Base-by-base conservation (phyloP, 2,797 vertebrate species). In the Podarcis lilfordi region DNA sequence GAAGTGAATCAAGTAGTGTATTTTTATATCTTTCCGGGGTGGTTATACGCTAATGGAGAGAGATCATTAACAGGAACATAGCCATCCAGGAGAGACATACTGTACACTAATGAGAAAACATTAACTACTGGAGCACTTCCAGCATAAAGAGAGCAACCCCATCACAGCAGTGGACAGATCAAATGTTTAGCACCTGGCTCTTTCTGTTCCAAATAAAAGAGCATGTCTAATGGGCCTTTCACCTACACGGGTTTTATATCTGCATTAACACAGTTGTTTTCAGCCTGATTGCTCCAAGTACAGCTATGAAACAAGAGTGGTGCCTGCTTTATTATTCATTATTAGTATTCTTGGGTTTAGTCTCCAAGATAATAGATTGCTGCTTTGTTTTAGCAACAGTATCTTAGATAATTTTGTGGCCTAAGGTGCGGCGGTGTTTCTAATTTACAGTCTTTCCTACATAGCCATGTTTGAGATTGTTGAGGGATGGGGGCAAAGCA, bases 181-280 rank as follows among this genome's bases (percentile, higher is more conserved):
- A 81, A 80, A 19, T 55, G 84, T 89, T 82, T 89, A 0, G 68
- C 59, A 80, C 79, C 29, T 89, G 78, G 25, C 25, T 75, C 35
- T 77, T 88, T 68, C 86, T 82, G 23, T 55, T 86, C 85, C 74
- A 40, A 79, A 0, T 1, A 86, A 78, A 72, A 87, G 3, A 68
- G n/a, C 59, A 37, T 81, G 72, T 80, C 27, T 84, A 84, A 8
- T 0, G 5, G 72, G 78, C 59, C n/a, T 27, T 9, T 8, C 61
- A 81, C 50, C 55, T 84, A 74, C n/a, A 6, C 19, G 89, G 5
- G 11, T 87, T 87, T 92, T 82, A 87, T 50, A 71, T 80, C 43
- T 80, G 0, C 90, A 87, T 85, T 86, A 90, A 91, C 74, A 21
- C 21, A 69, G 25, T 91, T 90, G 64, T 40, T 15, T 88, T 94